Evolutionary conservation across 2,797 vertebrate species (phyloP), one percentile per base, ranked within the genome.

Genomic region (Artibeus lituratus): DNA sequence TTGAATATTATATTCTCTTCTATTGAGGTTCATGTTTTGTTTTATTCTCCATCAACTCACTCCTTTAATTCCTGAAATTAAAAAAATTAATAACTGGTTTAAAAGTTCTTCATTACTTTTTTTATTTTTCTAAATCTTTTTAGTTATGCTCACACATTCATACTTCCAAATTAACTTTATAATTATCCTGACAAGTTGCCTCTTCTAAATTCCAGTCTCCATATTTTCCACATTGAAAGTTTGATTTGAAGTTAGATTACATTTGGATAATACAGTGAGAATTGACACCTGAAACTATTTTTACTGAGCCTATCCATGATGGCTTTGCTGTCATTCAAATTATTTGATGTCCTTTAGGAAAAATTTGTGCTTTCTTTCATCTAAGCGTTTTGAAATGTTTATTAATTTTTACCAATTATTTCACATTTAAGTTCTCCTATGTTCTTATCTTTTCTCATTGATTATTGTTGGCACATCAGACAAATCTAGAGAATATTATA

Each of bases 11-110:
- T 51, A 19, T 78, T 72, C 1, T 94, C 7, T 78, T 86, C 18
- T 94, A n/a, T 85, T 94, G 26, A 29, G 4, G 90, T 82, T 91
- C 62, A 74, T 81, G n/a, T 86, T 81, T 88, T 62, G 55, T 57
- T 74, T 62, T 14, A 21, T 84, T 29, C 12, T 69, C 37, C 84
- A 26, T 96, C 84, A 69, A 39, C 51, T 83, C 26, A 90, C 18
- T 19, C 37, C 22, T 78, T 59, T 44, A 26, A 78, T 69, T 80
- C 37, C 35, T 39, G 3, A 7, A 57, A 10, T 47, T 85, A 39
- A 80, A 53, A 67, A 69, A 18, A 11, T 53, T 32, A 73, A 15
- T 77, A 83, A 44, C 51, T 55, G n/a, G 16, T 55, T 87, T 37
- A 87, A 3, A 59, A 74, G 22, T 70, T 37, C 15, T 7, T 90